Percentiles rank a stretch among this genome's conserved stretches.
These are phyloP conservation scores for Spermophilus dauricus DNA, from an alignment of 2,113 vertebrate genomes.

Conservation along the genomic window DNA sequence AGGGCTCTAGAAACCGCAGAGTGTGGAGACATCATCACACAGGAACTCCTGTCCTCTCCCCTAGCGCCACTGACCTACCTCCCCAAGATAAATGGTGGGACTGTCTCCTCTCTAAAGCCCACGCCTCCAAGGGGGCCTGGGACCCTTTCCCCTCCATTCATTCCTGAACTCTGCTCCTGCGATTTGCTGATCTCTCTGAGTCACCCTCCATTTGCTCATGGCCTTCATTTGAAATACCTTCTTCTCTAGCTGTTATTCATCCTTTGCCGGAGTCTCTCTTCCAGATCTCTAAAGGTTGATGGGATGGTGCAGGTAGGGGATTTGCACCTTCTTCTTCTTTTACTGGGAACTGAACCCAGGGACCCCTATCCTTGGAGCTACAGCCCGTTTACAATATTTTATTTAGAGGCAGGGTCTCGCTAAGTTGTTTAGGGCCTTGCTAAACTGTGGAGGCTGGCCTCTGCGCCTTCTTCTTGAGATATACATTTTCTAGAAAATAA, in stretches of 20 bases:
- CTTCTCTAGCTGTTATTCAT: neutral
- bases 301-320: neutral
- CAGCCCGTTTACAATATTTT: no score
- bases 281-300: neutral
- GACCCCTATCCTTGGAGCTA: no score
- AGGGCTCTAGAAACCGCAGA: slow-evolving; percentile 78
- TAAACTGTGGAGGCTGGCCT: no score
- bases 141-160: neutral
- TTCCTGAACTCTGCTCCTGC: neutral
- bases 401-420: no score
- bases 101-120: neutral
- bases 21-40: slow-evolving; percentile 51
- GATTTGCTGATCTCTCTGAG: neutral
- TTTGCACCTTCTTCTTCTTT: neutral
- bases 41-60: slow-evolving; percentile 54
- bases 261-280: neutral
- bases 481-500: neutral
- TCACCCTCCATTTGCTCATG: neutral
- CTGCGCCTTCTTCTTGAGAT: neutral
- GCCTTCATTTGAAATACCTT: neutral
- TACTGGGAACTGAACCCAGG: no score
- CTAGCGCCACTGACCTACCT: neutral
- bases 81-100: neutral
- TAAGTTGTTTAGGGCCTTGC: no score
- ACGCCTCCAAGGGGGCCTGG: neutral